Base-by-base conservation (phyloP, 2,797 vertebrate species). In the Novumbra hubbsi region DNA sequence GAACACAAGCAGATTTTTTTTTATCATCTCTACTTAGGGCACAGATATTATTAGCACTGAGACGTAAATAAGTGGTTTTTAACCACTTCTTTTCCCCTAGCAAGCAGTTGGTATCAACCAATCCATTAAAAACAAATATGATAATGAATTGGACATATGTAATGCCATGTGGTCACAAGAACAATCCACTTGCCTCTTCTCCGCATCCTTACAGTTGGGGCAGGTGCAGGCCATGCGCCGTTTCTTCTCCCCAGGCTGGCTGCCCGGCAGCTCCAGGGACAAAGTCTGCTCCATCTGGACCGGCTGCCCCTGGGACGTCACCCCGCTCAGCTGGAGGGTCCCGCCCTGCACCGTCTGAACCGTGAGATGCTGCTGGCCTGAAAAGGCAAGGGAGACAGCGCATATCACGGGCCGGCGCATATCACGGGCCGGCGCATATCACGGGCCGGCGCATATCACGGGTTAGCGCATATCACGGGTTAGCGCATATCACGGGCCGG, bases 191-290 rank as follows among this genome's bases (percentile, higher is more conserved):
- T 83, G 96, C 98, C 95, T 94, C 83, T 98, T 98, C 72, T 99
- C 98, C 8, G 96, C 95, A 0, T 99, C 98, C 92, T 98, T 98
- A 90, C 98, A 99, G 93, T 99, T 98, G 81, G 98, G 98, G 76
- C 97, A 99, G 30, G 96, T 99, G 84, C 98, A 99, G 11, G 98
- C 98, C 95, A 98, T 96, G 34, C 98, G 94, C 4, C 97, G 87
- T 82, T 97, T 94, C 89, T 98, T 99, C 84, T 98, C 96, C 0
- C 96, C 95, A 0, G 95, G 95, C 82, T 93, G 92, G 9, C 41
- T 14, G 41, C 84, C 74, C 17, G 95, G 96, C 11, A 96, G 78
- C 78, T 99, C 98, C 28, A 97, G 95, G 0, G 96, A 86, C 19
- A 99, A 88, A 0, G 96, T 95, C 86, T 97, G 96, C 75, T 99